A percentile compares a stretch with the other conserved stretches of the same genome.
Conservation (phyloP, 2,113 vertebrate genomes). For the Calidris pygmaea region DNA sequence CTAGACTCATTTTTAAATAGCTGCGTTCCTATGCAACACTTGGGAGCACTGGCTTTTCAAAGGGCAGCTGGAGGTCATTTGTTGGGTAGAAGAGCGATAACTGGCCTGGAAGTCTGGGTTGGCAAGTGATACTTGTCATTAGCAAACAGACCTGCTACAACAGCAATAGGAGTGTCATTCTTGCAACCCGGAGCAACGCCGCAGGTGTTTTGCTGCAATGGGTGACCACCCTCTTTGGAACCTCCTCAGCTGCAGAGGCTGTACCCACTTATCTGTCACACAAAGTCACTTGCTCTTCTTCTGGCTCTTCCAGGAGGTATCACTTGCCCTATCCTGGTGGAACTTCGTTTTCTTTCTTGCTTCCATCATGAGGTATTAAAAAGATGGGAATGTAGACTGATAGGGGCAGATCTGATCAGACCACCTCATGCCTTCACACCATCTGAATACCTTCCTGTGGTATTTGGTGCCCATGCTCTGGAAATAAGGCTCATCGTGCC, state of each 20-base stretch:
- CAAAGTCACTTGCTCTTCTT: neutral
- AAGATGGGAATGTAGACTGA: neutral
- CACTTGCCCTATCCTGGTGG: neutral
- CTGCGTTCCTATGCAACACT: neutral
- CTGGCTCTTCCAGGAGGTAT: neutral
- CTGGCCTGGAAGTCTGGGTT: neutral
- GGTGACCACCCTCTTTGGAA: neutral
- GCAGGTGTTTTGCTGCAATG: neutral
- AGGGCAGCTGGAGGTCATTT: neutral
- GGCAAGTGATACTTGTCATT: neutral
- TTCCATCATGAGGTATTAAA: neutral
- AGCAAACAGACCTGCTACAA: neutral
- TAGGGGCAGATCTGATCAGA: neutral
- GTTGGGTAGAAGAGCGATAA: neutral
- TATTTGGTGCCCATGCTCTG: neutral
- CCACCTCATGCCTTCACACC: neutral
- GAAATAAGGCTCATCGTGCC: rapidly evolving
- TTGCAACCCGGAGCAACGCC: neutral
- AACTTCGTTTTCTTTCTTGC: neutral
- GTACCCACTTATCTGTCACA: neutral
- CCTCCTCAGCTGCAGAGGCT: neutral
- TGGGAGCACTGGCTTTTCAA: neutral
- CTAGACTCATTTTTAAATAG: neutral
- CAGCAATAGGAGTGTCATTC: neutral
- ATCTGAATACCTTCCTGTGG: neutral